Percentiles rank a stretch among this genome's conserved stretches.
Evolutionary conservation across 2,113 vertebrate genomes (phyloP).

Genomic region (Formicarius rufipectus): DNA sequence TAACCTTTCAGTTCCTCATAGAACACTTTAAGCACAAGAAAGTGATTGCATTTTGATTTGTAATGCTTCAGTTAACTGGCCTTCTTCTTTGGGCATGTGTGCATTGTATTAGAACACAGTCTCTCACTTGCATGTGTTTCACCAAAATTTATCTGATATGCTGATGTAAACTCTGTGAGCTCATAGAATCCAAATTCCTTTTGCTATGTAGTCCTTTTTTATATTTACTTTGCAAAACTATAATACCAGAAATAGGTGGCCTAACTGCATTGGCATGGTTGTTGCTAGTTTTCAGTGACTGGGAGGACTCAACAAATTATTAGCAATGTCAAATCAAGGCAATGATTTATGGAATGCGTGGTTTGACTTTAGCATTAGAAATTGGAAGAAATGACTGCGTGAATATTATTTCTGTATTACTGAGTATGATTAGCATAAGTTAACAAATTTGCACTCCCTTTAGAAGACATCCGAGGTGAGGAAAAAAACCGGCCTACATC

Average conservation of each 20-base stretch:
- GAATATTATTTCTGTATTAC: background rate
- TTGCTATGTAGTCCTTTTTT: background rate
- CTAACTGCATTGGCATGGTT: background rate
- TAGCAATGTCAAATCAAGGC: background rate
- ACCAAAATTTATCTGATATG: background rate
- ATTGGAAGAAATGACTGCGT: background rate
- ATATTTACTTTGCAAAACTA: background rate
- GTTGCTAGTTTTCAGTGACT: background rate
- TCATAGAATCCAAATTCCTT: background rate
- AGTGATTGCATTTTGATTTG: slow-evolving; percentile 48
- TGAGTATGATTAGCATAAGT: background rate
- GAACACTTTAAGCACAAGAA: background rate
- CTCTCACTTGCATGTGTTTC: background rate
- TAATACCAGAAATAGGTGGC: background rate
- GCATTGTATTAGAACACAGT: background rate
- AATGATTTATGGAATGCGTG: background rate
- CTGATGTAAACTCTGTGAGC: background rate
- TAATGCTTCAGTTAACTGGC: background rate
- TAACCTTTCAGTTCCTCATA: slow-evolving; percentile 36
- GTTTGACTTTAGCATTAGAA: background rate
- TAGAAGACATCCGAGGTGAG: background rate
- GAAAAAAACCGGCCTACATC: background rate
- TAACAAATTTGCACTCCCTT: background rate
- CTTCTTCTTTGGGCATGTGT: background rate
- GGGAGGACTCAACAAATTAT: background rate